Percentiles rank a stretch among this genome's conserved stretches.
Evolutionary conservation across 2,888 invertebrate species (phyloP).

Genomic region (Tetanocera ferruginea): DNA sequence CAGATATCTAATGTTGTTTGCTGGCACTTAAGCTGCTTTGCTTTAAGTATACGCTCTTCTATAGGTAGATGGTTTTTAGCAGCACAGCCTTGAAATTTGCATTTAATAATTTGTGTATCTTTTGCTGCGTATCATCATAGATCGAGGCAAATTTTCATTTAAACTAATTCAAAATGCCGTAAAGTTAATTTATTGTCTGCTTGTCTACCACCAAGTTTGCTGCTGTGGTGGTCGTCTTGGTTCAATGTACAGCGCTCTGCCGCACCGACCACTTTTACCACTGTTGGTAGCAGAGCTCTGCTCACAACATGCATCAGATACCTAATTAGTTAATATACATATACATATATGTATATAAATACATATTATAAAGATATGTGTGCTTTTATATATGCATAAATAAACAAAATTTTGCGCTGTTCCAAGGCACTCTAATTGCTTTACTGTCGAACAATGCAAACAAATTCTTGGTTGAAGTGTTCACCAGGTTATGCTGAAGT

Average conservation of each 20-base stretch:
- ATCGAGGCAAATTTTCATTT: slow-evolving; percentile 4
- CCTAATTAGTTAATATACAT: slow-evolving; percentile 11
- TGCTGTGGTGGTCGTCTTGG: neutral
- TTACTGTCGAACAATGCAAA: slow-evolving; percentile 3
- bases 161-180: neutral
- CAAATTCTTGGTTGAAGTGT: neutral
- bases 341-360: neutral
- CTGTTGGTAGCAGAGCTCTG: neutral
- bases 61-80: neutral
- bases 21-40: too few species aligned
- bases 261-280: neutral
- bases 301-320: neutral
- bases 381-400: too few species aligned
- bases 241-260: neutral
- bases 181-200: too few species aligned
- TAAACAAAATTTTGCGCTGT: neutral
- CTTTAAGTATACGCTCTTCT: too few species aligned
- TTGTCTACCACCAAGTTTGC: neutral
- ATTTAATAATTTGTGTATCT: slow-evolving; percentile 3
- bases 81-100: neutral
- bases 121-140: neutral
- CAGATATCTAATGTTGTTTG: too few species aligned
- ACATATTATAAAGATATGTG: too few species aligned
- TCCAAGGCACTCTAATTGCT: slow-evolving; percentile 19
- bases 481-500: neutral